These are phyloP conservation scores for Xenopus borealis DNA, from an alignment of 2,113 vertebrate genomes.

Conservation along the genomic window DNA sequence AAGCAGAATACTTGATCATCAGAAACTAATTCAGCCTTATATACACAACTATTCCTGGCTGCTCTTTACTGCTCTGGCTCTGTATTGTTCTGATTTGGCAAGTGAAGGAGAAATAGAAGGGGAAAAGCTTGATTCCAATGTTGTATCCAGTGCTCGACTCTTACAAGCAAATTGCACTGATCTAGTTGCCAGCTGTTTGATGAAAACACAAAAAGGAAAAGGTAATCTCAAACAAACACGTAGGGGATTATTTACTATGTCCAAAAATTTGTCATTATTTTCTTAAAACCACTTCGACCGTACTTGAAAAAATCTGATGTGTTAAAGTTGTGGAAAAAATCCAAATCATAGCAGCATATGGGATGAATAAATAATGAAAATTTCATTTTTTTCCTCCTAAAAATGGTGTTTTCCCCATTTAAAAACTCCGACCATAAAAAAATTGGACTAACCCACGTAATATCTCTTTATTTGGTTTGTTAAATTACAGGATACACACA, in stretches of 20 bases:
- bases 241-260: background rate
- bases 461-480: no score
- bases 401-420: no score
- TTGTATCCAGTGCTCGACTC: slow-evolving; percentile 58
- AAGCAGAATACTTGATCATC: slow-evolving; percentile 87
- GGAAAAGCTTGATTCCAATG: slow-evolving; percentile 60
- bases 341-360: no score
- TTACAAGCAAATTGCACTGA: slow-evolving; percentile 82
- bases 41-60: slow-evolving; percentile 97
- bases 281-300: background rate
- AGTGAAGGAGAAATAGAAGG: slow-evolving; percentile 67
- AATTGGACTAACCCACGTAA: no score
- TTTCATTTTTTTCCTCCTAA: no score
- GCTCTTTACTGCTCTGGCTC: slow-evolving; percentile 84
- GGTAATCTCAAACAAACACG: slow-evolving; percentile 57
- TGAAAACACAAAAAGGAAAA: slow-evolving; percentile 89
- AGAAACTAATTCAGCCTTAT: slow-evolving; percentile 92
- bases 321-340: no score
- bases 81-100: slow-evolving; percentile 85
- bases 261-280: background rate
- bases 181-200: slow-evolving; percentile 86
- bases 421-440: no score
- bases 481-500: no score
- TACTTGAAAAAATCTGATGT: no score
- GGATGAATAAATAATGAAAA: no score